Evolutionary conservation across 2,113 vertebrate genomes (phyloP).

Genomic region (Neolamprologus cancellatus): DNA sequence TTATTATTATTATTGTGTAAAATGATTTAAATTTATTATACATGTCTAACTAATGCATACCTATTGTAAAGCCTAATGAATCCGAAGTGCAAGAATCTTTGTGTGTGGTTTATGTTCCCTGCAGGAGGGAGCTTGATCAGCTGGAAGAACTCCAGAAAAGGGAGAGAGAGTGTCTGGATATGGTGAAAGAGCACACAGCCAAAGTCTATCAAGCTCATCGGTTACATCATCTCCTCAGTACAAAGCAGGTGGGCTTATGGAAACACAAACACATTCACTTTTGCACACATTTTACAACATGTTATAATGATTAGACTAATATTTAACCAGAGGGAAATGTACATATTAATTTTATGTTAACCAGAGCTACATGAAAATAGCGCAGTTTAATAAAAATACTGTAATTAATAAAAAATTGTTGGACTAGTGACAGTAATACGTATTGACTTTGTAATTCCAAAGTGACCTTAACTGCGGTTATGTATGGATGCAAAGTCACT

Average conservation of each 20-base stretch:
- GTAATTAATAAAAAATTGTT: background rate
- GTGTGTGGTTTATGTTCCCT: background rate
- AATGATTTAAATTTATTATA: background rate
- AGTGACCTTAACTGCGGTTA: background rate
- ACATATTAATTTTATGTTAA: background rate
- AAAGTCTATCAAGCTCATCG: constrained; percentile 76
- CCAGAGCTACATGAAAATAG: background rate
- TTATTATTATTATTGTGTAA: background rate
- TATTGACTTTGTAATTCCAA: background rate
- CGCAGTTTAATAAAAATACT: background rate
- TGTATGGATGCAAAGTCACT: background rate
- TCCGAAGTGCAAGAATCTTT: background rate
- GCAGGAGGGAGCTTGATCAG: constrained; percentile 79
- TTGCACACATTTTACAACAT: background rate
- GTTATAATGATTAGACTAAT: background rate
- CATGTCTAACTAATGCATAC: background rate
- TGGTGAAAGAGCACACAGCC: constrained; percentile 71
- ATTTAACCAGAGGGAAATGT: background rate
- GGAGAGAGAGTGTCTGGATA: constrained; percentile 67
- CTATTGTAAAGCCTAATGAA: background rate
- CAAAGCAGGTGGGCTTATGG: constrained; percentile 76
- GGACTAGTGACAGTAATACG: background rate
- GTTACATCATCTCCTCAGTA: constrained; percentile 93
- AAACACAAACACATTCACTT: background rate
- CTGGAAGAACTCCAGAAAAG: constrained; percentile 72